phyloP scores from a whole-genome alignment of 2,113 vertebrate genomes.

The Dunckerocampus dactyliophorus region DNA sequence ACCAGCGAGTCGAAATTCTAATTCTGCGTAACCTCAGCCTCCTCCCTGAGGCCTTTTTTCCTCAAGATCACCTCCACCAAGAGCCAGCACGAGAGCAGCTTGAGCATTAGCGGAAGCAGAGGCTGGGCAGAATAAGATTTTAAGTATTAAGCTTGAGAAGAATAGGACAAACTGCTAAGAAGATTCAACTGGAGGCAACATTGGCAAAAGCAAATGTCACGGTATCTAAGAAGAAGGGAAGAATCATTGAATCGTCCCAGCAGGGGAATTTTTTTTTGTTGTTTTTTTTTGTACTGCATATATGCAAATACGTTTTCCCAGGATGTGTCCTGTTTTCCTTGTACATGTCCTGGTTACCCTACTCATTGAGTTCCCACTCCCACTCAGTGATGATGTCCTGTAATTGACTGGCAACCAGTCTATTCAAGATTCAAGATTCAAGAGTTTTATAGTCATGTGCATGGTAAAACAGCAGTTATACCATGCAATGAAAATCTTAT shows the following conservation, averaged over 20 bases:
- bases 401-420: not conserved
- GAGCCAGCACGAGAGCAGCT: not conserved
- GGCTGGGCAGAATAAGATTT: not conserved
- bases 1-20: not conserved
- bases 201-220: slow-evolving; percentile 5
- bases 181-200: slow-evolving; percentile 3
- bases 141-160: not conserved
- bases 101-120: not conserved
- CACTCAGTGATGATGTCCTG: not conserved
- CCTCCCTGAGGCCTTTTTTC: slow-evolving; percentile 3
- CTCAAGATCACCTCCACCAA: slow-evolving; percentile 8
- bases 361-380: not conserved
- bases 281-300: not conserved
- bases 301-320: too few relatives aligned
- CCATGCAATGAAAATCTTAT: too few relatives aligned
- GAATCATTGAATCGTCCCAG: not conserved
- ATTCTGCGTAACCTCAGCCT: not conserved
- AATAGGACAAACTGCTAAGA: not conserved
- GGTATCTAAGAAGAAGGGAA: not conserved
- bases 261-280: not conserved
- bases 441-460: too few relatives aligned
- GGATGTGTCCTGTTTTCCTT: too few relatives aligned
- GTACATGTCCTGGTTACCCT: too few relatives aligned
- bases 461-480: too few relatives aligned
- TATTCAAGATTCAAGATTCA: too few relatives aligned